Evolutionary conservation across 2,797 vertebrate genomes (phyloP).

Genomic region (Falco rusticolus): DNA sequence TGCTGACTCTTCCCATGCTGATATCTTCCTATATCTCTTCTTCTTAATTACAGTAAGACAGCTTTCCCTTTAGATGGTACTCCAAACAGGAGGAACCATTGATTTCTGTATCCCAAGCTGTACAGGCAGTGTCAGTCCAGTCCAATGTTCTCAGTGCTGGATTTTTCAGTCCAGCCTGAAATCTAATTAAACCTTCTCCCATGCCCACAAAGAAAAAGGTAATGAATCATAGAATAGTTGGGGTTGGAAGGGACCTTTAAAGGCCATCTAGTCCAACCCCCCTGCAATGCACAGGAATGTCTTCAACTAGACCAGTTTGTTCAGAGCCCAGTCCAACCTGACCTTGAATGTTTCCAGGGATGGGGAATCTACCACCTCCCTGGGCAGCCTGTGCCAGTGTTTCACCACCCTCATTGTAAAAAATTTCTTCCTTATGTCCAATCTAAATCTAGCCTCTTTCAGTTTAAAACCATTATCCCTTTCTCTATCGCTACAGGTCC

Average conservation of each 20-base stretch:
- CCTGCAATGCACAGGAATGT: neutral
- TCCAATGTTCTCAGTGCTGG: neutral
- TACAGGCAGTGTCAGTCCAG: neutral
- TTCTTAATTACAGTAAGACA: conserved; percentile 32
- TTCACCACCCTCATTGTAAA: neutral
- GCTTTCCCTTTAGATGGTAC: neutral
- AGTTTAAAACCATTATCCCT: neutral
- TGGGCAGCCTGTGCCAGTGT: neutral
- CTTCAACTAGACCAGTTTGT: neutral
- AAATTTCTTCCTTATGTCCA: neutral
- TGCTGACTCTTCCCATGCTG: conserved; percentile 45
- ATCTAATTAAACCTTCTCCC: neutral
- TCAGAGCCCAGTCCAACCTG: neutral
- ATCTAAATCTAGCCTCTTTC: neutral
- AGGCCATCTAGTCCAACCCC: neutral
- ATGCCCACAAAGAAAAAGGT: neutral
- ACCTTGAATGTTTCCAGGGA: neutral
- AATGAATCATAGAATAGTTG: neutral
- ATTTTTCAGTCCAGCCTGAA: neutral
- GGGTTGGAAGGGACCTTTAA: neutral
- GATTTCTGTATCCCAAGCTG: neutral
- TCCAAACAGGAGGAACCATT: neutral
- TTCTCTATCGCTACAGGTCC: neutral
- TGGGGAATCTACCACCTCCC: neutral
- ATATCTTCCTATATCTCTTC: conserved; percentile 3